Conservation (phyloP, 1,140 invertebrate genomes). For the Paraescarpia echinospica region DNA sequence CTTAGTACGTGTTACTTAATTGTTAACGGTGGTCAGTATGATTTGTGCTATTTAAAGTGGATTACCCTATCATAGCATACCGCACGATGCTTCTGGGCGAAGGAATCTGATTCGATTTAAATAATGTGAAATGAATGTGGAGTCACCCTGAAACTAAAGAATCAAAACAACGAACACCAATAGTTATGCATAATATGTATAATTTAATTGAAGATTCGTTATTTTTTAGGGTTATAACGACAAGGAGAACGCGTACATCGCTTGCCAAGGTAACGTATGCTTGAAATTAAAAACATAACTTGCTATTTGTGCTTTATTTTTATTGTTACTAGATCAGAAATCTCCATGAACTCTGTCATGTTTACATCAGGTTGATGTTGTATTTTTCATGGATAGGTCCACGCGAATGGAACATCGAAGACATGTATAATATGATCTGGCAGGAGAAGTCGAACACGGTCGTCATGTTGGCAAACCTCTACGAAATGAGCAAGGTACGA, state of each 20-base stretch:
- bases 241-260: conserved; percentile 21
- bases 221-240: conserved; percentile 21
- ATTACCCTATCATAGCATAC: too few relatives aligned
- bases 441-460: conserved; percentile 33
- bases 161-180: too few relatives aligned
- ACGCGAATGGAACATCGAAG: conserved; percentile 60
- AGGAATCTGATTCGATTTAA: too few relatives aligned
- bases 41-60: background rate
- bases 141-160: too few relatives aligned
- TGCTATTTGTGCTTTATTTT: background rate
- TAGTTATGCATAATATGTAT: too few relatives aligned
- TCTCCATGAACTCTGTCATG: background rate
- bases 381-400: conserved; percentile 60
- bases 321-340: background rate
- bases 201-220: background rate
- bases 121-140: too few relatives aligned
- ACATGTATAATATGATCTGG: conserved; percentile 43
- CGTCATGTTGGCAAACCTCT: conserved; percentile 40
- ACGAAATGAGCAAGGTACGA: conserved; percentile 36
- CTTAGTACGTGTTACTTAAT: background rate
- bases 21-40: background rate
- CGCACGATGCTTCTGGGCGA: too few relatives aligned
- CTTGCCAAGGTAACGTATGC: conserved; percentile 14
- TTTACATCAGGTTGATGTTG: background rate
- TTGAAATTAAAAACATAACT: background rate